Percentiles rank a stretch among this genome's conserved stretches.
Conservation (phyloP, 2,113 vertebrate genomes). For the Oncorhynchus keta region DNA sequence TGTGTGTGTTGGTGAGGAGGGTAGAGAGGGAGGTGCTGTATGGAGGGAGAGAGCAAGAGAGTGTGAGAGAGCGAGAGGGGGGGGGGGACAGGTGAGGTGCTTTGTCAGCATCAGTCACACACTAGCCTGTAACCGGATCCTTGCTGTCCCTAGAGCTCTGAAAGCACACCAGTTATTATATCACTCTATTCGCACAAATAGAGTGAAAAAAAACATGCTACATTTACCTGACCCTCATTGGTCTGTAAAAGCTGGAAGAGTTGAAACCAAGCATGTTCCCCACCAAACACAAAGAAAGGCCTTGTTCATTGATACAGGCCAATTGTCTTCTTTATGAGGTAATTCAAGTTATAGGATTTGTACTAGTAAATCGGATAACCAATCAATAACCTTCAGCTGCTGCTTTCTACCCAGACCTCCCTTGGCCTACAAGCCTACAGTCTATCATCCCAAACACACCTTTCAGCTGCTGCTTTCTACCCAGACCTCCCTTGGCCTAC, state of each 20-base stretch:
- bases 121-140: background rate
- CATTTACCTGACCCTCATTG: background rate
- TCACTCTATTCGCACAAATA: background rate
- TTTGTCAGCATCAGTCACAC: background rate
- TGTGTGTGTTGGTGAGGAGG: background rate
- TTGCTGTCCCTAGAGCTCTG: background rate
- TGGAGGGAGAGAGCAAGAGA: no score
- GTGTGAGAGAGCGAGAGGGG: no score
- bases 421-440: no score
- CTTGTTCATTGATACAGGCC: slow-evolving; percentile 4
- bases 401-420: no score
- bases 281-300: background rate
- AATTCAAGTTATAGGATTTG: background rate
- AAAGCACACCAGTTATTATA: background rate
- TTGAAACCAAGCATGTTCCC: background rate
- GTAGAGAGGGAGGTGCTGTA: background rate
- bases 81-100: background rate
- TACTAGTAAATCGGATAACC: no score
- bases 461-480: no score
- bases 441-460: no score
- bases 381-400: no score
- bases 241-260: background rate
- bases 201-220: background rate
- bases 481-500: no score
- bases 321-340: background rate